Conservation (phyloP, 2,888 invertebrate genomes). For the Dastarcus helophoroides region DNA sequence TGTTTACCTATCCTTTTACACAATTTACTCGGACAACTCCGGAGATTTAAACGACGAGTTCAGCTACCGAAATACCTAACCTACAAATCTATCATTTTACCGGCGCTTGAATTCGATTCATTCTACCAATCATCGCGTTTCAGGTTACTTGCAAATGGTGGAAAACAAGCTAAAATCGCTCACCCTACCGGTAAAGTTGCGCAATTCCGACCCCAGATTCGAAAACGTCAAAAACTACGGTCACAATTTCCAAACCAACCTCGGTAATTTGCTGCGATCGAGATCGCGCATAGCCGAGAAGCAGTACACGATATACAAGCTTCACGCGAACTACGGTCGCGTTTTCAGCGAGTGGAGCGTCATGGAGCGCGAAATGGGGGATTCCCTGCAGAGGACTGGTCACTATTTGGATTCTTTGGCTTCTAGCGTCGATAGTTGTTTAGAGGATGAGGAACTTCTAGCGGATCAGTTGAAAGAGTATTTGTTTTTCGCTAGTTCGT, state of each 20-base stretch:
- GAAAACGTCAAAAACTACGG: conserved; percentile 67
- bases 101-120: no score
- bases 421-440: conserved; percentile 37
- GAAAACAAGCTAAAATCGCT: conserved; percentile 68
- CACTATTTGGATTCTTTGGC: conserved; percentile 46
- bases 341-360: conserved; percentile 80
- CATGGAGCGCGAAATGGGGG: conserved; percentile 68
- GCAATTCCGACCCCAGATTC: conserved; percentile 61
- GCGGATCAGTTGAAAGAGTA: conserved; percentile 79
- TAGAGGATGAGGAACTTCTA: conserved; percentile 73
- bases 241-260: conserved; percentile 52
- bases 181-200: conserved; percentile 61
- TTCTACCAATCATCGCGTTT: no score
- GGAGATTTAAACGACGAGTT: no score
- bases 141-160: conserved; percentile 62
- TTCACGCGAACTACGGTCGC: conserved; percentile 71
- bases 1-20: no score
- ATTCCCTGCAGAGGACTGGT: conserved; percentile 59
- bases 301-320: conserved; percentile 63
- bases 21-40: no score
- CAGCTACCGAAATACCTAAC: no score
- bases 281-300: conserved; percentile 63
- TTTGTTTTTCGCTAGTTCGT: conserved; percentile 60
- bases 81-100: no score
- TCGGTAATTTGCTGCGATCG: conserved; percentile 47